Evolutionary conservation across 1,140 invertebrate species (phyloP).

Genomic region (Nephila pilipes): DNA sequence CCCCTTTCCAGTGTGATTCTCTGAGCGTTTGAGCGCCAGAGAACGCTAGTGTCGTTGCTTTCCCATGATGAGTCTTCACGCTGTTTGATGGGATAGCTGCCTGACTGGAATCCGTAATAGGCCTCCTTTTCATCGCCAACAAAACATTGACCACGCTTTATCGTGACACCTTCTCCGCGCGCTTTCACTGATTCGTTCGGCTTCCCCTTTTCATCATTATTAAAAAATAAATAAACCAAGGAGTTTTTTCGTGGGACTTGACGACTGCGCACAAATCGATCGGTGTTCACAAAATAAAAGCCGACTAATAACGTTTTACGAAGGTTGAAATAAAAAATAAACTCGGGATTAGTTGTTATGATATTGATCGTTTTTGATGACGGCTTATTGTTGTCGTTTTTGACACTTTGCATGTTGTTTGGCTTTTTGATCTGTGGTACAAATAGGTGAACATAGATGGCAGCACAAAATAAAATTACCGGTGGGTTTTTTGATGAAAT

Average conservation of each 20-base stretch:
- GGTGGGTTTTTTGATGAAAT: neutral
- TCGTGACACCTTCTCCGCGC: conserved; percentile 64
- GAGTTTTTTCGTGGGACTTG: neutral
- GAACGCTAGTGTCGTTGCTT: conserved; percentile 52
- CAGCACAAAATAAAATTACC: conserved; percentile 13
- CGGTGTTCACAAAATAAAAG: conserved; percentile 13
- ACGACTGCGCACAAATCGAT: conserved; percentile 48
- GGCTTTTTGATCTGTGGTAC: neutral
- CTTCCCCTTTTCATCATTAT: conserved; percentile 2
- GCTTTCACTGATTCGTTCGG: conserved; percentile 39
- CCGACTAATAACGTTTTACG: conserved; percentile 41
- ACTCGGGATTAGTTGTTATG: neutral
- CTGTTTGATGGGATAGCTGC: conserved; percentile 64
- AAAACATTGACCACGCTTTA: conserved; percentile 70
- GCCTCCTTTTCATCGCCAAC: conserved; percentile 59
- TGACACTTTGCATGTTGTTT: conserved; percentile 27
- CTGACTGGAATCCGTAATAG: conserved; percentile 63
- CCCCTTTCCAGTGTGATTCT: neutral
- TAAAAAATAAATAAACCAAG: conserved; percentile 38
- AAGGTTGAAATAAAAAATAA: conserved; percentile 5
- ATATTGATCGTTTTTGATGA: conserved; percentile 22
- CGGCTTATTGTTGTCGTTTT: neutral
- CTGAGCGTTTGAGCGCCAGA: conserved; percentile 8
- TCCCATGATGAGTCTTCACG: conserved; percentile 58
- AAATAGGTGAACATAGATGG: conserved; percentile 19